Evolutionary conservation across 2,113 vertebrate genomes (phyloP).

Genomic region (Laticauda colubrina): DNA sequence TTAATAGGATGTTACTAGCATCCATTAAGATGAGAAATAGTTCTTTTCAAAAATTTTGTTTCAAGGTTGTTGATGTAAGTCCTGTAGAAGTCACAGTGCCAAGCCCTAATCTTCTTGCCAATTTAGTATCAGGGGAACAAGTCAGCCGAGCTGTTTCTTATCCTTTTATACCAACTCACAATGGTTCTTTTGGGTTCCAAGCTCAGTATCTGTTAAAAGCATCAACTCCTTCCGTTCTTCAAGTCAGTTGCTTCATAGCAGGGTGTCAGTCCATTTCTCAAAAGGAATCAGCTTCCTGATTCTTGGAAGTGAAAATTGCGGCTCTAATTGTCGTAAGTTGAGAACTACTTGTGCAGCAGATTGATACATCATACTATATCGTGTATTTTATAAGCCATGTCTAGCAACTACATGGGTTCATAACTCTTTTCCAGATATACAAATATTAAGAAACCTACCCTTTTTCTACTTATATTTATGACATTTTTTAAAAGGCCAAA

Average conservation of each 20-base stretch:
- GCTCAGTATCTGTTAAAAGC: background rate
- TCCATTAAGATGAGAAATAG: background rate
- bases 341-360: background rate
- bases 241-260: background rate
- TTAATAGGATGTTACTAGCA: background rate
- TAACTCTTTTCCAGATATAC: background rate
- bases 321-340: background rate
- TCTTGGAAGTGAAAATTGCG: background rate
- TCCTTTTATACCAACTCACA: background rate
- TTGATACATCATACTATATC: background rate
- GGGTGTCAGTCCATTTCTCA: background rate
- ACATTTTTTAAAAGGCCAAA: background rate
- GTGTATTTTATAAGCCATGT: background rate
- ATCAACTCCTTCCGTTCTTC: background rate
- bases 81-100: background rate
- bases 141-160: background rate
- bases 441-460: background rate
- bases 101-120: background rate
- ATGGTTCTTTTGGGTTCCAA: background rate
- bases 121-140: background rate
- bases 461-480: background rate
- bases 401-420: background rate
- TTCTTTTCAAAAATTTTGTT: background rate
- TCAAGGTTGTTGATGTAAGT: background rate
- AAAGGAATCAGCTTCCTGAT: background rate